Base-by-base conservation (phyloP, 1,140 invertebrate species). In the Drosophila teissieri region DNA sequence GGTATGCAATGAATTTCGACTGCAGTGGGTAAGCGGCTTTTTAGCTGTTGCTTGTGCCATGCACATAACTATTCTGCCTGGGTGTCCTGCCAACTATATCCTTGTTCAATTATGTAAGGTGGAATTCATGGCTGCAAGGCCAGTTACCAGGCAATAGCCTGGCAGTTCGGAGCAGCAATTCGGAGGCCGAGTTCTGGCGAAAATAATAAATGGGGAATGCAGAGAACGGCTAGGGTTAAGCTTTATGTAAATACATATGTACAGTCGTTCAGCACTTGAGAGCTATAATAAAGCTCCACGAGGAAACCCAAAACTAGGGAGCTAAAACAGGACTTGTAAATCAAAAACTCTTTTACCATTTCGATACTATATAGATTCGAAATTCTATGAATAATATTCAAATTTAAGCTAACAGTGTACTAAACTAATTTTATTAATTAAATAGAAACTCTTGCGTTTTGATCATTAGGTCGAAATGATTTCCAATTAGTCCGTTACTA, bases 1-100 rank as follows among this genome's bases (percentile, higher is more conserved):
- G 73, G 82, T 80, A 84, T 85, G 81, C 82, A 68, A 63, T 60
- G 56, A 48, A 73, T 73, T 61, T 52, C 34, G 45, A n/a, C 54
- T 73, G 55, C 68, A 52, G 54, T 72, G 24, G 37, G 10, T 62
- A 15, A 39, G 34, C 58, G 49, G 54, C 19, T 55, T 42, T 36
- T 36, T 52, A 34, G 22, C 61, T 60, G 52, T 49, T 84, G 55
- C 40, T 37, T 27, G 67, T 82, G 69, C 51, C 46, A 27, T 36
- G 22, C 44, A 22, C 10, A 48, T 24, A 24, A 48, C 19, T 48
- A 48, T 24, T 44, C 17, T 70, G n/a, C 36, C 22, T 48, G 53
- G 62, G 42, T 31, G 56, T 42, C 22, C 12, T 44, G 37, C n/a
- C 14, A 55, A 46, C 51, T 68, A 39, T 56, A 40, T 69, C 44